Evolutionary conservation across 2,113 vertebrate genomes (phyloP).

Genomic region (Eurypyga helias): DNA sequence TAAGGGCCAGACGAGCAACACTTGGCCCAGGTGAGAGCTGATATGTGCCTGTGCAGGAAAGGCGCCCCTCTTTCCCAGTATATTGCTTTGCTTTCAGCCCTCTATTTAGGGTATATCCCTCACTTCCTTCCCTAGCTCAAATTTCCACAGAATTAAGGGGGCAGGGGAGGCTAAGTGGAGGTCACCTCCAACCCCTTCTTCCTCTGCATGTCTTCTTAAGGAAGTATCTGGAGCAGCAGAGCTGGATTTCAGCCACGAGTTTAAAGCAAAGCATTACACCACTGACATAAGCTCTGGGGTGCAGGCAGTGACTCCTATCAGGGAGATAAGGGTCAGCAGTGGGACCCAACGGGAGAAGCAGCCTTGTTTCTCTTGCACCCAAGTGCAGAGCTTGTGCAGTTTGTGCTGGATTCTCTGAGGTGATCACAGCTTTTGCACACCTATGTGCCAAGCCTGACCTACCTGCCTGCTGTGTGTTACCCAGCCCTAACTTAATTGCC

Average conservation of each 20-base stretch:
- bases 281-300: neutral
- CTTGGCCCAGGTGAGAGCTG: neutral
- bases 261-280: neutral
- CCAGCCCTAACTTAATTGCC: neutral
- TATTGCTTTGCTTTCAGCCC: neutral
- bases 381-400: neutral
- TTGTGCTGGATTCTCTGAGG: neutral
- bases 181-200: neutral
- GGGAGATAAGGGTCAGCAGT: neutral
- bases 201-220: neutral
- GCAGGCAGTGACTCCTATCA: neutral
- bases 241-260: neutral
- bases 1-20: neutral
- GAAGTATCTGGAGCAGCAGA: neutral
- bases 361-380: neutral
- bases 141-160: neutral
- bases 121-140: neutral
- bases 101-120: neutral
- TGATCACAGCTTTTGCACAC: neutral
- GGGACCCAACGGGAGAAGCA: neutral
- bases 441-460: neutral
- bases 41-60: neutral
- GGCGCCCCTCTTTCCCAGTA: neutral
- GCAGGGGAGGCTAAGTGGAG: rapidly evolving
- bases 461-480: neutral